Evolutionary conservation across 2,888 invertebrate genomes (phyloP).

Genomic region (Tupiocoris notatus): DNA sequence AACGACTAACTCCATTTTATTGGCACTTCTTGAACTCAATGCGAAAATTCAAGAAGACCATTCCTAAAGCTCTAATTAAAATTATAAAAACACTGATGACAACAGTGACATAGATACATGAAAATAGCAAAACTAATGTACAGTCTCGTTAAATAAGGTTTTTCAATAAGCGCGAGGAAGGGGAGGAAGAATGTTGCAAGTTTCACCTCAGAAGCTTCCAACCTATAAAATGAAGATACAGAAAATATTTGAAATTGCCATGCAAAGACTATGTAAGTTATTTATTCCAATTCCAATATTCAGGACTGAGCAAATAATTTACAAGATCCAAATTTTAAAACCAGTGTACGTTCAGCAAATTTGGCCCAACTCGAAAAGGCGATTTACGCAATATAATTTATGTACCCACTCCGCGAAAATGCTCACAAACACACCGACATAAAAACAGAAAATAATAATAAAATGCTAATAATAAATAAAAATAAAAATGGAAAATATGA

Average conservation of each 20-base stretch:
- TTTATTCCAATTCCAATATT: no score
- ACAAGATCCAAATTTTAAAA: no score
- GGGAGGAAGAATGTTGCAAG: conserved; percentile 30
- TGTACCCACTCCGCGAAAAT: no score
- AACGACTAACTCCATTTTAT: conserved; percentile 37
- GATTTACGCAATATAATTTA: no score
- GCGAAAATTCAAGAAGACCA: not conserved
- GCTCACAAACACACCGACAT: no score
- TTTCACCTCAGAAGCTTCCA: conserved; percentile 48
- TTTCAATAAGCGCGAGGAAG: conserved; percentile 34
- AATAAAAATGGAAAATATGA: no score
- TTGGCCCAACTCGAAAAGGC: no score
- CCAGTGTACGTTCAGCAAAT: no score
- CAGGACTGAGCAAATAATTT: no score
- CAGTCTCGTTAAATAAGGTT: not conserved
- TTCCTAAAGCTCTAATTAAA: not conserved
- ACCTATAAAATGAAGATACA: conserved; percentile 46
- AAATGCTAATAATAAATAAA: no score
- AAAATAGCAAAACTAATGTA: not conserved
- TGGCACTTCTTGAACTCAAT: conserved; percentile 12
- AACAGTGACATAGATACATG: not conserved
- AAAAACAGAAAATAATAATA: no score
- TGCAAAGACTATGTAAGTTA: no score
- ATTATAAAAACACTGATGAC: not conserved
- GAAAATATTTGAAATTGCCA: conserved; percentile 13